Base-by-base conservation (phyloP, 2,888 invertebrate genomes). In the Ennomos fuscantarius region DNA sequence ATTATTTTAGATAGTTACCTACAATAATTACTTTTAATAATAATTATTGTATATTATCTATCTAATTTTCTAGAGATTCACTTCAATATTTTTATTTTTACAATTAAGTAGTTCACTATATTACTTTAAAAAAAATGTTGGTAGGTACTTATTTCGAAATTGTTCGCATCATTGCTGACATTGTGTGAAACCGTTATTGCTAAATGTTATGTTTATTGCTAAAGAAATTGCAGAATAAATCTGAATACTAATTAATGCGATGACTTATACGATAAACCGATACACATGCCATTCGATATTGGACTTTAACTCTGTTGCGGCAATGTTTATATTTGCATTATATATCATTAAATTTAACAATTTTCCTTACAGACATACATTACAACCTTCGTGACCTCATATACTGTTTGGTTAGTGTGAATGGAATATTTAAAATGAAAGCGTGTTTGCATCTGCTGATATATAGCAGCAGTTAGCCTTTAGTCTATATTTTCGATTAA, bases 291-390 rank as follows among this genome's bases (percentile, higher is more conserved):
- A 39, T 53, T 42, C 9, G 49, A 57, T 37, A 36, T 42, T 63
- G 57, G 46, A 57, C 55, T 61, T 55, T 48, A 55, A 46, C 8
- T 32, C 10, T 9, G 24, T n/a, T n/a, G 15, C 2, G 33, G 42
- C 24, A 35, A 40, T 51, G 47, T 47, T 45, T 41, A 53, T 37
- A 46, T 49, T 49, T 43, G 24, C 40, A 8, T 51, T 11, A 46
- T 46, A 59, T 24, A 41, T 11, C 41, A 33, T 35, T 12, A n/a
- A 34, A 59, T 56, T 56, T 59, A 34, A 63, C 54, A 62, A 44
- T 51, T 43, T 33, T 36, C 39, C 35, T 36, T 24, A 2, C n/a
- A 41, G 34, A 40, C 50, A 45, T 44, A 56, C 15, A 9, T 51
- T 41, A 52, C 13, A 32, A 41, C 12, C 34, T 40, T 48, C 57